Conservation (phyloP, 2,797 vertebrate species). For the Coendou prehensilis region DNA sequence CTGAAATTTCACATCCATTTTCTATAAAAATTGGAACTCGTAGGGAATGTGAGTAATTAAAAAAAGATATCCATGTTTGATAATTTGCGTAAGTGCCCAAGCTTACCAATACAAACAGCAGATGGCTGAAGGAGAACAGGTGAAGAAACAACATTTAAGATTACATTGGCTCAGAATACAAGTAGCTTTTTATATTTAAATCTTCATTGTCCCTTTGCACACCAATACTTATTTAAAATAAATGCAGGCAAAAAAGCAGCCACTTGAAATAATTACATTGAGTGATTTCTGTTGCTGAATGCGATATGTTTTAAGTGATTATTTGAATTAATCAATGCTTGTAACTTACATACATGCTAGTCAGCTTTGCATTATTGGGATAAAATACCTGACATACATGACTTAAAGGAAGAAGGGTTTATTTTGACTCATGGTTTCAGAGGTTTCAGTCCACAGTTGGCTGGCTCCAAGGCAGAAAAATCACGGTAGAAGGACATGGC, state of each 20-base stretch:
- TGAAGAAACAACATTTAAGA: neutral
- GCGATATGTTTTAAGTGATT: neutral
- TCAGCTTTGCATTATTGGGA: neutral
- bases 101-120: neutral
- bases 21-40: slow-evolving; percentile 6
- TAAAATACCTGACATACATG: neutral
- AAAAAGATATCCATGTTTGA: neutral
- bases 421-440: neutral
- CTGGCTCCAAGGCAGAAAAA: neutral
- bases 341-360: neutral
- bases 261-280: slow-evolving; percentile 29
- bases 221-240: slow-evolving; percentile 52
- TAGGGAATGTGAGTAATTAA: neutral
- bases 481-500: neutral
- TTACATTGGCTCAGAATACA: neutral
- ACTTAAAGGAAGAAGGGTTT: neutral
- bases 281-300: neutral
- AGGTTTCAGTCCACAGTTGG: neutral
- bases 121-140: neutral
- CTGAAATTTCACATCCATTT: slow-evolving; percentile 34
- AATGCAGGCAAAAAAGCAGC: slow-evolving; percentile 22
- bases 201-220: neutral
- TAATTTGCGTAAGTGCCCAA: neutral
- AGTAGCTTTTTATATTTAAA: slow-evolving; percentile 32
- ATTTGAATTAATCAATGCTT: slow-evolving; percentile 4